These are phyloP conservation scores for Platyrinchus mystaceus DNA, from an alignment of 2,797 vertebrate species.

Conservation along the genomic window DNA sequence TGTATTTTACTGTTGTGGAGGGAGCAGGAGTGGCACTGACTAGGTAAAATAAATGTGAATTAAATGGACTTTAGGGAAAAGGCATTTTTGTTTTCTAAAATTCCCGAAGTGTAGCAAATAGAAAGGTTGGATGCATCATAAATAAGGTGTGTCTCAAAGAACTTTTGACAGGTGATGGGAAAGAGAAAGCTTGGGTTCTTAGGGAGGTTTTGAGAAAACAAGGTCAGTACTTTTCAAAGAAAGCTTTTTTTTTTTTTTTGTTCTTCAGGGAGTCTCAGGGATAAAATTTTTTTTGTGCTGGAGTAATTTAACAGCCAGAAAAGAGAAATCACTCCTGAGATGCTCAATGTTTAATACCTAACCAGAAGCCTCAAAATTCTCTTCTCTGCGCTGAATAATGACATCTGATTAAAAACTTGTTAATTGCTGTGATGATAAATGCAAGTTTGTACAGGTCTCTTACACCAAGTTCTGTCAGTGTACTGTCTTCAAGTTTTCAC, in stretches of 20 bases:
- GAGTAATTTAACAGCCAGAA: neutral
- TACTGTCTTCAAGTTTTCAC: neutral
- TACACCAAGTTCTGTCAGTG: neutral
- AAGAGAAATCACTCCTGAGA: neutral
- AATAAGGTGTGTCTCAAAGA: neutral
- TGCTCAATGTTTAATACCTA: neutral
- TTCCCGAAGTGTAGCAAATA: neutral
- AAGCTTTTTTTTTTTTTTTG: neutral
- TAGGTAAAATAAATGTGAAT: neutral
- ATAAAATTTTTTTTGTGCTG: neutral
- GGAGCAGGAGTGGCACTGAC: neutral
- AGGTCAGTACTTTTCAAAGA: neutral
- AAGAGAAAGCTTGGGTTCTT: neutral
- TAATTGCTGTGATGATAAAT: neutral
- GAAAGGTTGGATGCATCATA: neutral
- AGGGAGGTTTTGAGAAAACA: neutral
- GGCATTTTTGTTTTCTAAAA: neutral
- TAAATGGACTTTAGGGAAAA: neutral
- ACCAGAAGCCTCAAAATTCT: neutral
- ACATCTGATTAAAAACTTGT: neutral
- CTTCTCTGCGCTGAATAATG: neutral
- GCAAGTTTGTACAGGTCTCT: neutral
- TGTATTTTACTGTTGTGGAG: neutral
- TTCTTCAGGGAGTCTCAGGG: neutral
- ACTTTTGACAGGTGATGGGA: neutral